Evolutionary conservation across 1,140 invertebrate genomes (phyloP).

Genomic region (Aphaenogaster ashmeadi): DNA sequence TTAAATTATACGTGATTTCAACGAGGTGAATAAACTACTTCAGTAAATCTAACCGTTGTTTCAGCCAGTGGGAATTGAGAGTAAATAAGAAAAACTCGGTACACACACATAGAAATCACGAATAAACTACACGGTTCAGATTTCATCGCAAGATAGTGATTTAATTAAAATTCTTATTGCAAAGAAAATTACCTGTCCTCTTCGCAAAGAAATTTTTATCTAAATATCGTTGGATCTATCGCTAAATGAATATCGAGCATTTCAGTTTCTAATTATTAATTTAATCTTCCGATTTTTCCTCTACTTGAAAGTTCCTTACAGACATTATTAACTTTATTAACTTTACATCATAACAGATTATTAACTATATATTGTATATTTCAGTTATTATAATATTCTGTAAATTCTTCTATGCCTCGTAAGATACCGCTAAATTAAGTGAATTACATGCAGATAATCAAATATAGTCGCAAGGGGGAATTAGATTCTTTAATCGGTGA

Average conservation of each 20-base stretch:
- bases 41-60: background rate
- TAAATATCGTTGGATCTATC: background rate
- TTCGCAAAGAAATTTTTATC: background rate
- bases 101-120: background rate
- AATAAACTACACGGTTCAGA: background rate
- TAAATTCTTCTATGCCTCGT: background rate
- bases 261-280: background rate
- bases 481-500: slow-evolving; percentile 68
- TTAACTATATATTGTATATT: background rate
- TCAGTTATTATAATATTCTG: background rate
- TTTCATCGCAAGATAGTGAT: background rate
- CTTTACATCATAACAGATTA: background rate
- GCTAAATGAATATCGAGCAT: background rate
- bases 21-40: slow-evolving; percentile 13
- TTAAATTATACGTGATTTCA: slow-evolving; percentile 23
- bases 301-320: background rate
- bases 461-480: background rate
- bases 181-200: background rate
- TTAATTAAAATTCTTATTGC: background rate
- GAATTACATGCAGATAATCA: background rate
- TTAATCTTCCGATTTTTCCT: background rate
- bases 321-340: too few relatives aligned
- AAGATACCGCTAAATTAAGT: background rate
- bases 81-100: background rate
- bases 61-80: background rate